phyloP scores from a whole-genome alignment of 1,140 invertebrate genomes.

The Sitobion miscanthi region DNA sequence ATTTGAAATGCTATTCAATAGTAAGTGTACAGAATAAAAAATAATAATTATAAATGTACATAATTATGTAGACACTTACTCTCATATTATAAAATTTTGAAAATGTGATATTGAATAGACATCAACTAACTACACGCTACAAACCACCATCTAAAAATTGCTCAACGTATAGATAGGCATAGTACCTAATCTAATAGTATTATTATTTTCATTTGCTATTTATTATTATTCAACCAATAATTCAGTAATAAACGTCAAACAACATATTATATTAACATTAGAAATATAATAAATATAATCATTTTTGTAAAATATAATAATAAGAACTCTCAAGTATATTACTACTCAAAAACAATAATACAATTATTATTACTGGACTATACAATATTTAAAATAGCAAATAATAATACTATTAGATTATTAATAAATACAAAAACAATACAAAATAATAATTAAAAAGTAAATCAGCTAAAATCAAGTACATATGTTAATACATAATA shows the following conservation, averaged over 20 bases:
- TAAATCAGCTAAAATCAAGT: background rate
- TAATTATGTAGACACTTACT: constrained; percentile 28
- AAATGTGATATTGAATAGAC: constrained; percentile 15
- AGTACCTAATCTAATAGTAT: background rate
- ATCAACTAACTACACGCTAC: constrained; percentile 40
- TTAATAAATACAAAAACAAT: background rate
- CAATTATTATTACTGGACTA: background rate
- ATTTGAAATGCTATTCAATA: background rate
- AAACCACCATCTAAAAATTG: constrained; percentile 46
- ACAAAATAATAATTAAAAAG: background rate
- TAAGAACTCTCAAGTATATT: background rate
- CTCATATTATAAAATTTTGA: constrained; percentile 30
- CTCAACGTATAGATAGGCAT: constrained; percentile 20
- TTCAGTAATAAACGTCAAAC: background rate
- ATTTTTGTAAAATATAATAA: background rate
- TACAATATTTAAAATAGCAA: background rate
- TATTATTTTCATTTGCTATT: background rate
- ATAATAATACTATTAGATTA: background rate
- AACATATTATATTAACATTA: background rate
- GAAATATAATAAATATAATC: background rate
- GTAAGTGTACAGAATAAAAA: background rate
- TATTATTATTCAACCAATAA: background rate
- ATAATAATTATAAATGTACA: background rate
- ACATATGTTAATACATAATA: background rate
- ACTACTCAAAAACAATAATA: background rate